These are phyloP conservation scores for Temnothorax nylanderi DNA, from an alignment of 1,140 invertebrate species.

Conservation along the genomic window DNA sequence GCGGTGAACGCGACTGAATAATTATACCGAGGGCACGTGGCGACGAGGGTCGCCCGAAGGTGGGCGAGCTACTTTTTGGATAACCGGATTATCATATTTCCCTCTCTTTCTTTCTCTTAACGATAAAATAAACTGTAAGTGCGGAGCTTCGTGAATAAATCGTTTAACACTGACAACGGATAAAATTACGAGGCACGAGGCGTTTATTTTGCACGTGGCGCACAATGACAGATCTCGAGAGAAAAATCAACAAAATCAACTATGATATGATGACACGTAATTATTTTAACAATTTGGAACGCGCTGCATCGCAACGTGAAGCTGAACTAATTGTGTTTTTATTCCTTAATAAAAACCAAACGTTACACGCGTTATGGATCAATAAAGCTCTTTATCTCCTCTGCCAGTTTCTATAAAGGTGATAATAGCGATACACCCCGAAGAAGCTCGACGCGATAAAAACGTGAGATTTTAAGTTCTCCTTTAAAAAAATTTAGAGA, in stretches of 20 bases:
- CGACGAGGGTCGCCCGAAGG: slow-evolving; percentile 55
- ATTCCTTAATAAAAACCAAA: not conserved
- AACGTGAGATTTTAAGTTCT: not conserved
- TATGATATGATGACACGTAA: not conserved
- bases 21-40: slow-evolving; percentile 68
- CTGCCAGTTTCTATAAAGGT: not conserved
- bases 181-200: not conserved
- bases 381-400: not conserved
- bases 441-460: not conserved
- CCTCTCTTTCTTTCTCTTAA: not conserved
- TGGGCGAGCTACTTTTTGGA: slow-evolving; percentile 6
- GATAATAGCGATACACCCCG: not conserved
- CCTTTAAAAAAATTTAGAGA: not conserved
- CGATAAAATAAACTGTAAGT: not conserved
- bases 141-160: not conserved
- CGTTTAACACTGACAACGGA: not conserved
- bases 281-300: not conserved
- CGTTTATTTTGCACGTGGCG: not conserved
- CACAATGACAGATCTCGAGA: not conserved
- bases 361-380: not conserved
- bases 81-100: slow-evolving; percentile 14
- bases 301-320: not conserved
- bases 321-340: not conserved
- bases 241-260: not conserved
- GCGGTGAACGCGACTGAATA: slow-evolving; percentile 72